Conservation (phyloP, 2,113 vertebrate species). For the Salvelinus namaycush region DNA sequence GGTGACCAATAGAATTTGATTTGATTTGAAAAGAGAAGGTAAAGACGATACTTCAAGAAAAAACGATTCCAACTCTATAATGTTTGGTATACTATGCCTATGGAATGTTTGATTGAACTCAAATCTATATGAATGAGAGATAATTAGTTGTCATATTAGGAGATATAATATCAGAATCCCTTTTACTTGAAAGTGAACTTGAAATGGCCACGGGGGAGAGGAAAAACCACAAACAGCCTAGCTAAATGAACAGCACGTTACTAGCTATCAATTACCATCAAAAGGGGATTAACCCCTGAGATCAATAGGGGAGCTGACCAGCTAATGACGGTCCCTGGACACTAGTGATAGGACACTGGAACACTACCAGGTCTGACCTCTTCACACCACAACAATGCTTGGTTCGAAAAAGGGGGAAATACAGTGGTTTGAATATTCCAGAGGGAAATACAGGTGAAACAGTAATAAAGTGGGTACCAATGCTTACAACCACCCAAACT, state of each 20-base stretch:
- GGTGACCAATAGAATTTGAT: too few species aligned
- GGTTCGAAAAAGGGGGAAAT: neutral
- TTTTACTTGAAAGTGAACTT: neutral
- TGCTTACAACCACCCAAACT: too few species aligned
- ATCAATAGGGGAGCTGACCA: constrained; percentile 58
- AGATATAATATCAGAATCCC: neutral
- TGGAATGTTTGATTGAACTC: neutral
- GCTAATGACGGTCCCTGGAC: constrained; percentile 56
- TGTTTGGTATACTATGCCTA: neutral
- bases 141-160: neutral
- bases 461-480: too few species aligned
- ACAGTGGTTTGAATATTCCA: too few species aligned
- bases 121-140: neutral
- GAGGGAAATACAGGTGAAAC: neutral
- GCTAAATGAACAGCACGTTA: constrained; percentile 33
- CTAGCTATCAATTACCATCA: constrained; percentile 45
- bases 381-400: neutral
- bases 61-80: neutral
- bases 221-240: neutral
- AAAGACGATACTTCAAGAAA: neutral
- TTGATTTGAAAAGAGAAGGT: neutral
- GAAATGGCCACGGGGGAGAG: neutral
- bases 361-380: constrained; percentile 31
- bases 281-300: constrained; percentile 44
- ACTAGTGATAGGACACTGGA: constrained; percentile 39